phyloP scores from a whole-genome alignment of 1,140 invertebrate genomes.

The Neodiprion fabricii region DNA sequence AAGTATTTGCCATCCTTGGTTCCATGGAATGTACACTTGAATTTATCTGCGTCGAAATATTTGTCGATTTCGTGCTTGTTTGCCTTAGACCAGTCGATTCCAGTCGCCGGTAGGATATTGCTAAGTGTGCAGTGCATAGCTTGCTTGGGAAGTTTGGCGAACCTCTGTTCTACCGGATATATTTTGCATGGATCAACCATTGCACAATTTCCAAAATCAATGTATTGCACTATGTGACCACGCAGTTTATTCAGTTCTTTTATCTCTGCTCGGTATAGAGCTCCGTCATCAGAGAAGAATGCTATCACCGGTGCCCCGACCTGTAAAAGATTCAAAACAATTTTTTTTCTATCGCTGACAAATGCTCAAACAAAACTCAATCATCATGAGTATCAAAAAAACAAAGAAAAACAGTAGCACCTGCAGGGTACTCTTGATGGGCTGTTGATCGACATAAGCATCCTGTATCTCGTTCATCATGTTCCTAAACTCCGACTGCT shows the following conservation, averaged over 20 bases:
- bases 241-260: conserved; percentile 62
- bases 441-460: conserved; percentile 65
- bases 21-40: conserved; percentile 62
- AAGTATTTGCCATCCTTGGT: conserved; percentile 58
- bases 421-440: conserved; percentile 40
- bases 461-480: conserved; percentile 76
- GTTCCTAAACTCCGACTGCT: conserved; percentile 63
- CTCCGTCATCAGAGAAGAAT: conserved; percentile 71
- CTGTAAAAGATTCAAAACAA: conserved; percentile 42
- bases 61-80: conserved; percentile 56
- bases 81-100: conserved; percentile 62
- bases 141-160: conserved; percentile 73
- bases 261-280: conserved; percentile 72
- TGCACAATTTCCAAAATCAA: conserved; percentile 78
- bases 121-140: conserved; percentile 71
- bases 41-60: conserved; percentile 67
- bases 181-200: conserved; percentile 67
- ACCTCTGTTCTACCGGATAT: conserved; percentile 70
- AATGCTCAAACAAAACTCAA: no score
- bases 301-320: conserved; percentile 70
- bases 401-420: conserved; percentile 34
- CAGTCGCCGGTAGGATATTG: conserved; percentile 61
- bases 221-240: conserved; percentile 70
- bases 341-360: background rate
- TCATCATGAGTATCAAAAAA: conserved; percentile 14